Evolutionary conservation across 2,888 invertebrate species (phyloP).

Genomic region (Agrotis ipsilon): DNA sequence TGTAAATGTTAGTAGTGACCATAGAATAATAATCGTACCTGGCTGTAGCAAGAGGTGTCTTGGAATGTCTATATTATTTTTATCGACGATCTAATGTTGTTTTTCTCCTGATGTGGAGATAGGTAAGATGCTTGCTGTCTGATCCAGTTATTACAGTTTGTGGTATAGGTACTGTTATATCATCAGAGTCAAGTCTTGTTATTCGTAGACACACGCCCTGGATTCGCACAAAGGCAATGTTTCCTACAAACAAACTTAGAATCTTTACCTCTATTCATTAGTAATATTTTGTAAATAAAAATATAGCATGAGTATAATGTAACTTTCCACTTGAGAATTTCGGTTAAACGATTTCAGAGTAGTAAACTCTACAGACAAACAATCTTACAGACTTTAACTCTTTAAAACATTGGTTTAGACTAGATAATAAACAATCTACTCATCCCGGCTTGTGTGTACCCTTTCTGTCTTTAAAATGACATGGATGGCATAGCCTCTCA

Average conservation of each 20-base stretch:
- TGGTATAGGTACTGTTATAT: not conserved
- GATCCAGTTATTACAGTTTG: not conserved
- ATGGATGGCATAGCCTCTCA: not conserved
- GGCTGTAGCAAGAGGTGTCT: not conserved
- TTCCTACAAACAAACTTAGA: no score
- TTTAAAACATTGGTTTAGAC: no score
- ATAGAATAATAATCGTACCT: constrained; percentile 29
- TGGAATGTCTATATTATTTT: constrained; percentile 18
- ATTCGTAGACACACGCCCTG: no score
- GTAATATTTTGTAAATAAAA: no score
- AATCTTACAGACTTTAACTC: no score
- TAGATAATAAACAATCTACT: no score
- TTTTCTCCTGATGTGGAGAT: constrained; percentile 12
- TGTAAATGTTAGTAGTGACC: not conserved
- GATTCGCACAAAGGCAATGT: no score
- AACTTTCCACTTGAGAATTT: no score
- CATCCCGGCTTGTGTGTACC: not conserved
- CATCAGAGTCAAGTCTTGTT: not conserved
- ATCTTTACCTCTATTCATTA: no score
- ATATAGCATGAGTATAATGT: no score
- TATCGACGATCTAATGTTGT: constrained; percentile 9
- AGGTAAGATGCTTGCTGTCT: constrained; percentile 8
- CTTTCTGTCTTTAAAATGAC: not conserved
- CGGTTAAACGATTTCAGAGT: no score
- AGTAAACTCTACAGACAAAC: no score